phyloP scores from a whole-genome alignment of 2,113 vertebrate genomes.

The Nothocercus julius region DNA sequence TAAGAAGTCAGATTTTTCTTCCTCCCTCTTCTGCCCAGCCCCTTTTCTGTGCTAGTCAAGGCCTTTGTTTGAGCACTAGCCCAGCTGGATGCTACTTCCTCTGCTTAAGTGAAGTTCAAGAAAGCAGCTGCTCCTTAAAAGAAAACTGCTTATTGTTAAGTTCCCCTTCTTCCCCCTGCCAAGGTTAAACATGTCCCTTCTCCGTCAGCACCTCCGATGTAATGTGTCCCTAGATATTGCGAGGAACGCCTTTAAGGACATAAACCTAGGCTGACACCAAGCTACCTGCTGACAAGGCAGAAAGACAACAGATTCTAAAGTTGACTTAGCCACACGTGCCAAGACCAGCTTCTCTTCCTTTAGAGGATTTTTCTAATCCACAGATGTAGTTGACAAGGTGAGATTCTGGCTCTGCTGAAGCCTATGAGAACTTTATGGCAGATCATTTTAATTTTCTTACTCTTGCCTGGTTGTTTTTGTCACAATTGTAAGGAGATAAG shows the following conservation, averaged over 20 bases:
- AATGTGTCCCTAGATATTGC: slow-evolving; percentile 68
- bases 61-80: slow-evolving; percentile 57
- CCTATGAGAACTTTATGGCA: not conserved
- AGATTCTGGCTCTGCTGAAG: not conserved
- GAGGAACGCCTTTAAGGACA: slow-evolving; percentile 44
- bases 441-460: not conserved
- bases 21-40: not conserved
- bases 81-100: slow-evolving; percentile 70
- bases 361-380: not conserved
- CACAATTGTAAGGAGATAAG: not conserved
- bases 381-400: not conserved
- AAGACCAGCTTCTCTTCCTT: not conserved
- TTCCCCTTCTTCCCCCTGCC: slow-evolving; percentile 39
- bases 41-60: slow-evolving; percentile 24
- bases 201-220: slow-evolving; percentile 35
- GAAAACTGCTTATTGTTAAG: slow-evolving; percentile 70
- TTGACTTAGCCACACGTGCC: not conserved
- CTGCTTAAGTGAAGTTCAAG: slow-evolving; percentile 73
- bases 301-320: slow-evolving; percentile 24
- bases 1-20: not conserved
- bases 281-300: slow-evolving; percentile 20
- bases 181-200: slow-evolving; percentile 66
- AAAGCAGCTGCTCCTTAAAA: slow-evolving; percentile 71
- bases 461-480: not conserved
- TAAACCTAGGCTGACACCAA: not conserved